Conservation (phyloP, 2,797 vertebrate species). For the Crocidura indochinensis region DNA sequence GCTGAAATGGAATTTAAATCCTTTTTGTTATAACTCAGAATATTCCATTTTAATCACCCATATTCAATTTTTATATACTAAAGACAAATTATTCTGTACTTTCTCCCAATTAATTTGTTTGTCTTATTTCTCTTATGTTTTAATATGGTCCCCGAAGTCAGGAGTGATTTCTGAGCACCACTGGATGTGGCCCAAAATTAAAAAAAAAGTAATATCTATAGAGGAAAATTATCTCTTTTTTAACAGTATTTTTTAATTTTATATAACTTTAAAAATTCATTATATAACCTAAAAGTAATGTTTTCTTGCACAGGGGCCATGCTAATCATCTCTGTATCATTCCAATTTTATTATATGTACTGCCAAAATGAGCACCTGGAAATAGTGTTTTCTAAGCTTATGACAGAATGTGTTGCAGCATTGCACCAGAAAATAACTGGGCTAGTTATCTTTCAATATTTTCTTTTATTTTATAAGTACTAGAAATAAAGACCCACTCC, state of each 20-base stretch:
- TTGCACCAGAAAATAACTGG: conserved; percentile 57
- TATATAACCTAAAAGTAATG: conserved; percentile 28
- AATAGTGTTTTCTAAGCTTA: conserved; percentile 60
- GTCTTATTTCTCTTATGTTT: not conserved
- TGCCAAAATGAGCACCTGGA: not conserved
- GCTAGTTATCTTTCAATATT: conserved; percentile 66
- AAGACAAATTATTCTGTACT: not conserved
- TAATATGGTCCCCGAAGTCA: not conserved
- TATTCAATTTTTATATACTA: conserved; percentile 49
- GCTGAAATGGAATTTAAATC: conserved; percentile 43
- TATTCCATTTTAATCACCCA: not conserved
- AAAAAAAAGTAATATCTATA: not conserved
- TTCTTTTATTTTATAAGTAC: conserved; percentile 57
- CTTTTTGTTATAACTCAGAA: conserved; percentile 23
- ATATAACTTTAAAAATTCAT: conserved; percentile 28
- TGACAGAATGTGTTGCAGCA: conserved; percentile 48
- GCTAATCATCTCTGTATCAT: no score
- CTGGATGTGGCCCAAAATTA: no score
- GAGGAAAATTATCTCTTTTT: conserved; percentile 1
- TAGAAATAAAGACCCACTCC: conserved; percentile 51
- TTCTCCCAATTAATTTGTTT: conserved; percentile 15
- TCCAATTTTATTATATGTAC: no score
- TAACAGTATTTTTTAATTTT: conserved; percentile 60
- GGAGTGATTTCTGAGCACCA: no score
- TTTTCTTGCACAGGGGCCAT: conserved; percentile 32